phyloP scores from a whole-genome alignment of 2,797 vertebrate species.

The Cyprinodon diabolis region DNA sequence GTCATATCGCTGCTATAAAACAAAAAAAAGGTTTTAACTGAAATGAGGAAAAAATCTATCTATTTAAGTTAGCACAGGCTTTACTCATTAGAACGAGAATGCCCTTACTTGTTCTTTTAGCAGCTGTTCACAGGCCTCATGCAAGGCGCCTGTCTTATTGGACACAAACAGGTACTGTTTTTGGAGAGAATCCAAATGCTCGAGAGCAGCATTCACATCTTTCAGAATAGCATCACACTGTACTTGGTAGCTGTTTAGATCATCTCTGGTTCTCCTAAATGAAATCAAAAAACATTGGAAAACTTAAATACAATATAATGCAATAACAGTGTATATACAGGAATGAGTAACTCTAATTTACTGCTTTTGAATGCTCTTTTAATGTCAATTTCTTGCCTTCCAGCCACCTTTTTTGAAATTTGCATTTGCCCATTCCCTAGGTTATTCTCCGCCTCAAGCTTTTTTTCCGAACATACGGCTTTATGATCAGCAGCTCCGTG shows the following conservation, averaged over 20 bases:
- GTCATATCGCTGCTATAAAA: not conserved
- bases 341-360: too few relatives aligned
- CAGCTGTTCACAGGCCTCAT: conserved; percentile 96
- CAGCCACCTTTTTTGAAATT: too few relatives aligned
- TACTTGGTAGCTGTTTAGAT: conserved; percentile 93
- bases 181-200: conserved; percentile 92
- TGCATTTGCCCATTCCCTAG: too few relatives aligned
- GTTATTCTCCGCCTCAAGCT: too few relatives aligned
- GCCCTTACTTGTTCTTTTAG: conserved; percentile 92
- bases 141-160: conserved; percentile 94
- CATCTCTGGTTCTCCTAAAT: conserved; percentile 90
- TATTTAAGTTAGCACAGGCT: not conserved
- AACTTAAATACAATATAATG: too few relatives aligned
- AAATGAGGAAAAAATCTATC: not conserved
- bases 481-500: too few relatives aligned
- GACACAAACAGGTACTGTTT: conserved; percentile 98
- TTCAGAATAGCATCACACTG: conserved; percentile 93
- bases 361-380: too few relatives aligned
- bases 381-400: too few relatives aligned
- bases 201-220: conserved; percentile 90
- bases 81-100: not conserved
- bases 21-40: too few relatives aligned
- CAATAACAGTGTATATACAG: too few relatives aligned
- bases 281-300: conserved; percentile 45
- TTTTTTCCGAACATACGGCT: too few relatives aligned